phyloP scores from a whole-genome alignment of 2,888 invertebrate species.

The Polydrusus tereticollis region DNA sequence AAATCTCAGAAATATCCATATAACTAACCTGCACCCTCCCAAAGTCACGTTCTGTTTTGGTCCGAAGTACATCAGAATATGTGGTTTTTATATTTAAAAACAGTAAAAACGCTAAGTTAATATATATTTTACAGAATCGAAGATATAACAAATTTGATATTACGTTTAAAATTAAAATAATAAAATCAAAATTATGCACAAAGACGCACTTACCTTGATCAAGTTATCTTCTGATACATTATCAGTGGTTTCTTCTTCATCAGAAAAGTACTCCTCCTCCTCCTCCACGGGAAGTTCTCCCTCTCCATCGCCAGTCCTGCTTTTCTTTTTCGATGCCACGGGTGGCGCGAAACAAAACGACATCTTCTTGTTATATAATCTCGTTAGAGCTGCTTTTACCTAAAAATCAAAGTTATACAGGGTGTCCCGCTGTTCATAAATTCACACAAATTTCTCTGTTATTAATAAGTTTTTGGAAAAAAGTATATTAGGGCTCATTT shows the following conservation, averaged over 20 bases:
- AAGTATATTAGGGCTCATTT: no score
- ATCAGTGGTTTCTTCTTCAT: slow-evolving; percentile 68
- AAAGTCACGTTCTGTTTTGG: no score
- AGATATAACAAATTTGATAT: no score
- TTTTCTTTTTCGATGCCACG: slow-evolving; percentile 75
- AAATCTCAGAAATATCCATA: no score
- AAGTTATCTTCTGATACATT: slow-evolving; percentile 80
- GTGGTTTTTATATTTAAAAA: no score
- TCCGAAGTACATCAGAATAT: no score
- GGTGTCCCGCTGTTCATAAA: neutral
- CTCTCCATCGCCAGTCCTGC: slow-evolving; percentile 62
- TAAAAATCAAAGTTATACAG: slow-evolving; percentile 64
- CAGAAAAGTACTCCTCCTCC: slow-evolving; percentile 62
- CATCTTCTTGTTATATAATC: slow-evolving; percentile 90
- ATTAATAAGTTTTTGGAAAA: no score
- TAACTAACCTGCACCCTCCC: no score
- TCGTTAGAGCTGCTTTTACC: slow-evolving; percentile 95
- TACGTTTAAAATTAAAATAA: no score
- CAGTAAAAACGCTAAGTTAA: no score
- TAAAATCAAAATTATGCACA: neutral
- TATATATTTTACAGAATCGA: no score
- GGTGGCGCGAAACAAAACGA: slow-evolving; percentile 83
- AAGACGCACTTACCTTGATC: slow-evolving; percentile 75
- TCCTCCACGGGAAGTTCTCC: slow-evolving; percentile 61
- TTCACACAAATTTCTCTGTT: neutral